Base-by-base conservation (phyloP, 2,888 invertebrate species). In the Teleiodes luculella region DNA sequence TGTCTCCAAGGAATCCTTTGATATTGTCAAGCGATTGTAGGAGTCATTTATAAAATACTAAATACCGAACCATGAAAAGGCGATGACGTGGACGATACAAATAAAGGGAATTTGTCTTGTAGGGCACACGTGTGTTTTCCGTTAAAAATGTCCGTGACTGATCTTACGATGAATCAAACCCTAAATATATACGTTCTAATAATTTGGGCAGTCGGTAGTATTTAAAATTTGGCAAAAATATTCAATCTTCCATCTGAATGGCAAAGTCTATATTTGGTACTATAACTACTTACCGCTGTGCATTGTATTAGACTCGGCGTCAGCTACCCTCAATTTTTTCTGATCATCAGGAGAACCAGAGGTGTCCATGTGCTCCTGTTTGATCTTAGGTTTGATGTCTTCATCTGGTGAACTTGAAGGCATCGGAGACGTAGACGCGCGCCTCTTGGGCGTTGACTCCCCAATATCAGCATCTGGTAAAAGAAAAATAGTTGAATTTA, bases 221-320 rank as follows among this genome's bases (percentile, higher is more conserved):
- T 20, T n/a, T n/a, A n/a, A n/a, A n/a, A n/a, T n/a, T n/a, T n/a
- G n/a, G n/a, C n/a, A n/a, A n/a, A n/a, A n/a, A n/a, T n/a, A n/a
- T n/a, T n/a, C n/a, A 41, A 41, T 41, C 39, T 41, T 41, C 39
- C 18, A 20, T 41, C 18, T 20, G 4, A 3, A 20, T 4, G 7
- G 20, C n/a, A n/a, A n/a, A n/a, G n/a, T n/a, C n/a, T n/a, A n/a
- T n/a, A n/a, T n/a, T n/a, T n/a, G n/a, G n/a, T n/a, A n/a, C n/a
- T n/a, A n/a, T n/a, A n/a, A n/a, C n/a, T 39, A 90, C 94, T 94
- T 83, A 97, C 97, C 97, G 88, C 96, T 96, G 84, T 96, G 95
- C 86, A 95, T 94, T 56, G 97, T 97, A 78, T 97, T 97, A 31
- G 96, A 95, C 81, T 96, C 96, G 47, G 96, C 96, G 78, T 97